Evolutionary conservation across 2,888 invertebrate genomes (phyloP), one percentile per base, ranked within the genome.

Genomic region (Campoplex capitator): DNA sequence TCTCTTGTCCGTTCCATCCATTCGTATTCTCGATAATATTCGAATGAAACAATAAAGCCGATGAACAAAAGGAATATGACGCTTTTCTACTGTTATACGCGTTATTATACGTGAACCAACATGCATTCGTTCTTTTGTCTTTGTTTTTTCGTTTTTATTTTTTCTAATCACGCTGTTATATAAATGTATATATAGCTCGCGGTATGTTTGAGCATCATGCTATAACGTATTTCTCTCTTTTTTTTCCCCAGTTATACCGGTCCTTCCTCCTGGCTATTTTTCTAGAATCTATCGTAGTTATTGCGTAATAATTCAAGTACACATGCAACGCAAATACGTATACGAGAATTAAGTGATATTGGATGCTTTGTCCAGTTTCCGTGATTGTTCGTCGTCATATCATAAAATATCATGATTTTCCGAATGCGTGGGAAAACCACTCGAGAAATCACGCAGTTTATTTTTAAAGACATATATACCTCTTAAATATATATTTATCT

Each of bases 31-130:
- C 74, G 83, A 86, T 86, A 86, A 83, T 86, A 83, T 77, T 71
- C 86, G 86, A 76, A 77, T 73, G 65, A 73, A 80, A 86, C 86
- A 86, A 86, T 86, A 80, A 86, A 86, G 58, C 77, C 71, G 83
- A 80, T 65, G 80, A 80, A 86, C 80, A 83, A 83, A 83, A 83
- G 86, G 67, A 51, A 38, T 54, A 80, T 18, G 56, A 56, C 32
- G 71, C 79, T 78, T 38, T 71, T 86, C 78, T 67, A 51, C 75
- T 9, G 68, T 32, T 56, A 56, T 58, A 56, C 65, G 56, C 28
- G 71, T 51, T 83, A 42, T 70, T 84, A 42, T 76, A 58, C 51
- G 51, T 65, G 38, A 62, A 62, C 51, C 48, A 78, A 62, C 62
- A 73, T 73, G 62, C 35, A 38, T 54, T 71, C 65, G 28, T 18